Conservation (phyloP, 2,113 vertebrate genomes). For the Amphiprion percula region DNA sequence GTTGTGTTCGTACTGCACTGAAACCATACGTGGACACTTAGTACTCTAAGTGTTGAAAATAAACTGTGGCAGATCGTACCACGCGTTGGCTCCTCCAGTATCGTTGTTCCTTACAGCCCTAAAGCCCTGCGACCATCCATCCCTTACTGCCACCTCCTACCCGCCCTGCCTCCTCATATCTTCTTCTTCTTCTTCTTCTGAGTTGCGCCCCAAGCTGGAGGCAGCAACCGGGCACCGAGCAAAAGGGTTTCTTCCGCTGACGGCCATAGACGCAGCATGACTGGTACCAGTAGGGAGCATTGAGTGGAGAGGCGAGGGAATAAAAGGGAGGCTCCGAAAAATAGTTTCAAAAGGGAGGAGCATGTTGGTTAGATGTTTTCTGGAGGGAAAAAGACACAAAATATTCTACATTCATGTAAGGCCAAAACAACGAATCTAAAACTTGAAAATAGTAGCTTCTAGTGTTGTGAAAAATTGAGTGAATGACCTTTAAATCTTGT, state of each 20-base stretch:
- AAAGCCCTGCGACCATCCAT: constrained; percentile 39
- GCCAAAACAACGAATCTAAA: constrained; percentile 2
- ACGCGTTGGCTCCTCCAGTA: background rate
- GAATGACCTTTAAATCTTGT: constrained; percentile 22
- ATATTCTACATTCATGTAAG: background rate
- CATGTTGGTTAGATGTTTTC: constrained; percentile 35
- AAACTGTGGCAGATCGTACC: constrained; percentile 40
- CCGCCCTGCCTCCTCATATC: background rate
- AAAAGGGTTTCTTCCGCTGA: constrained; percentile 53
- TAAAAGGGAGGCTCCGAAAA: constrained; percentile 38
- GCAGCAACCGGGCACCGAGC: constrained; percentile 38
- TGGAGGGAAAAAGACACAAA: constrained; percentile 5
- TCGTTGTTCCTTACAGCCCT: constrained; percentile 41
- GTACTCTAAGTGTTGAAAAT: constrained; percentile 37
- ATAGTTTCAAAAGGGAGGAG: constrained; percentile 3
- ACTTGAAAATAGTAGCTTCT: background rate
- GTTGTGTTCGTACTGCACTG: constrained; percentile 5
- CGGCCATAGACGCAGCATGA: constrained; percentile 56
- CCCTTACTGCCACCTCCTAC: background rate
- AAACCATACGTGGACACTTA: constrained; percentile 27
- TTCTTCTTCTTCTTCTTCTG: background rate
- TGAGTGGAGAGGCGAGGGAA: constrained; percentile 16
- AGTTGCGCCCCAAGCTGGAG: constrained; percentile 44
- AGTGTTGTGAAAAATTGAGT: background rate
- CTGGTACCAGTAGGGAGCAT: constrained; percentile 38